phyloP scores from a whole-genome alignment of 2,113 vertebrate species.

The Motacilla alba region DNA sequence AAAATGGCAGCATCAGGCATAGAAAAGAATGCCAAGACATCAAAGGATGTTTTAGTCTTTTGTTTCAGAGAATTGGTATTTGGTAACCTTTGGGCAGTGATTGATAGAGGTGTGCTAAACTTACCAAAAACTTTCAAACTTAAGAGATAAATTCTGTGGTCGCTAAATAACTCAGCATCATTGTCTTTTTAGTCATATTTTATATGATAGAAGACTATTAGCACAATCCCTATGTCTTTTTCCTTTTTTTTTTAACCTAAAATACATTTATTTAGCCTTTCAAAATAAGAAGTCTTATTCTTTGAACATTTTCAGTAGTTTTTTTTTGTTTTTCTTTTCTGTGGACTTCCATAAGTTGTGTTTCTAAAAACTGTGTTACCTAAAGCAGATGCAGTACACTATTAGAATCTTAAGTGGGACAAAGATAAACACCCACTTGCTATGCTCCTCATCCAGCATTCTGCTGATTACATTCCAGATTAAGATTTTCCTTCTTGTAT shows the following conservation, averaged over 20 bases:
- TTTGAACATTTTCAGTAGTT: not conserved
- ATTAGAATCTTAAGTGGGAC: not conserved
- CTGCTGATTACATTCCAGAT: not conserved
- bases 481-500: not conserved
- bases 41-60: not conserved
- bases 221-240: rapidly evolving
- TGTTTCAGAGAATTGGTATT: not conserved
- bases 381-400: not conserved
- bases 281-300: not conserved
- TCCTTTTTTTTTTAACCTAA: not conserved
- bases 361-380: not conserved
- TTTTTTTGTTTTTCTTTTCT: not conserved
- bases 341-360: not conserved
- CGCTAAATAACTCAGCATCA: not conserved
- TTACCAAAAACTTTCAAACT: not conserved
- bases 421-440: not conserved
- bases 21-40: not conserved
- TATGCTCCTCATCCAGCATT: not conserved
- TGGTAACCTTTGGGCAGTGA: not conserved
- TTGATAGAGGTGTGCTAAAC: not conserved
- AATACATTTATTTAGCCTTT: not conserved
- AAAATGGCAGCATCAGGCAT: not conserved
- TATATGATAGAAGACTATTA: not conserved
- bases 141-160: not conserved
- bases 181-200: not conserved